Evolutionary conservation across 23 tunicate species (phyloP).

Genomic region (Trididemnum nubilum): DNA sequence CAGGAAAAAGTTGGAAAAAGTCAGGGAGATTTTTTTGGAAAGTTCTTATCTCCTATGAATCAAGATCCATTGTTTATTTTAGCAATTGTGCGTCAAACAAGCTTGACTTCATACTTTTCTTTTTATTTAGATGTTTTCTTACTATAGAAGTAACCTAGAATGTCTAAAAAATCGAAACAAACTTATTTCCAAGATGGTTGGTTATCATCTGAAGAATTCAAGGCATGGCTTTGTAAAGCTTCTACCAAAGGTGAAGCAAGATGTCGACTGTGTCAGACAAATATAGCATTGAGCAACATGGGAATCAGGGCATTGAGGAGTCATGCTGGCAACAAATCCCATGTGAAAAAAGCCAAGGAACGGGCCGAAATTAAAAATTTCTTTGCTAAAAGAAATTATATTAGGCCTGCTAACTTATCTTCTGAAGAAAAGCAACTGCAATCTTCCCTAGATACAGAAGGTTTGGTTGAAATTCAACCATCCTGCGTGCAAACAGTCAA

Average conservation of each 20-base stretch:
- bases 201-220: neutral
- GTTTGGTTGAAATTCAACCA: neutral
- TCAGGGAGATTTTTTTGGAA: neutral
- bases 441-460: neutral
- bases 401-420: conserved; percentile 1
- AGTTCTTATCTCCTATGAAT: neutral
- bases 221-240: neutral
- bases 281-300: neutral
- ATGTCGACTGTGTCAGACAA: neutral
- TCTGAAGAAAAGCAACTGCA: neutral
- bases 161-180: neutral
- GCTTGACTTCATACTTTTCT: neutral
- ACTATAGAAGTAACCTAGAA: neutral
- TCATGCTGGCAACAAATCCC: conserved; percentile 2
- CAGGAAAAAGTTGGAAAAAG: neutral
- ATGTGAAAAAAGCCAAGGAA: neutral
- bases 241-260: neutral
- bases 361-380: neutral
- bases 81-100: neutral
- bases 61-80: neutral
- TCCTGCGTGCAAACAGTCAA: neutral
- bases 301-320: conserved; percentile 1
- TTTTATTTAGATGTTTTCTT: neutral
- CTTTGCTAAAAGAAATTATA: neutral
- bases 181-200: neutral